These are phyloP conservation scores for Clarias pachynema DNA, from an alignment of 2,797 vertebrate species.

Conservation along the genomic window DNA sequence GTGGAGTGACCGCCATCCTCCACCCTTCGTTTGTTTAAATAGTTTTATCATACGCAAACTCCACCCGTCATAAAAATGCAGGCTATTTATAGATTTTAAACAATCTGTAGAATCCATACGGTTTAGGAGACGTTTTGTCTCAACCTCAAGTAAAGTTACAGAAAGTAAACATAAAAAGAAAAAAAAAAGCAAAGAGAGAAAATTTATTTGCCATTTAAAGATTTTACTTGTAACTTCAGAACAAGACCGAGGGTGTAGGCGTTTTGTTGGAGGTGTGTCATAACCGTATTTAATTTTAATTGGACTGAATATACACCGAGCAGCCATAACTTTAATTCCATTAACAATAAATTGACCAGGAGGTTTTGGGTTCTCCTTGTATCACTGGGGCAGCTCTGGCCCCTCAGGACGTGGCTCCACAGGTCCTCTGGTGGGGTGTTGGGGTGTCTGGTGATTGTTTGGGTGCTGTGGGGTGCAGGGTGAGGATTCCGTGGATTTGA, in stretches of 20 bases:
- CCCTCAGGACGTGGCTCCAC: no score
- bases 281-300: no score
- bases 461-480: no score
- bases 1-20: neutral
- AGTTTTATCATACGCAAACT: neutral
- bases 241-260: neutral
- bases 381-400: no score
- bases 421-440: no score
- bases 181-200: neutral
- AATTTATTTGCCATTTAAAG: neutral
- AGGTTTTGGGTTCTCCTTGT: no score
- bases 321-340: no score
- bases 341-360: no score
- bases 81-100: neutral
- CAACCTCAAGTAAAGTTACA: neutral
- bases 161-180: neutral
- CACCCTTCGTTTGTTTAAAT: neutral
- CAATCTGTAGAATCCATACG: neutral
- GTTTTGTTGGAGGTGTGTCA: no score
- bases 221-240: neutral
- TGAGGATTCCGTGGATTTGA: neutral
- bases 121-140: neutral
- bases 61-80: neutral
- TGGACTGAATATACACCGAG: no score
- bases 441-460: no score